A percentile compares a stretch with the other conserved stretches of the same genome.
These are phyloP conservation scores for Orchestia grillus DNA, from an alignment of 1,140 invertebrate species.

Conservation along the genomic window DNA sequence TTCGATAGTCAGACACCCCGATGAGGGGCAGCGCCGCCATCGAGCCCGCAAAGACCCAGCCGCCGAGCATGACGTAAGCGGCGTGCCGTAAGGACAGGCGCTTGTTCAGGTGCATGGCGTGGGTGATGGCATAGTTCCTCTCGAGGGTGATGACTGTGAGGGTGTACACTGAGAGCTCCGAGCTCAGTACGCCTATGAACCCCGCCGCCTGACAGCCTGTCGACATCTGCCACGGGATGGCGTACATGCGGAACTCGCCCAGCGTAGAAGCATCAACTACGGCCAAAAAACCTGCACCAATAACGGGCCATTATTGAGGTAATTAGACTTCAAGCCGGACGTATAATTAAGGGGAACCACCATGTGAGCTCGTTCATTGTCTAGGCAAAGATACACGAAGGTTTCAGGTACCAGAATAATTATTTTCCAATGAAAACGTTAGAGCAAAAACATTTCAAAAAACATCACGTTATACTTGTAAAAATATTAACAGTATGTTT, in stretches of 20 bases:
- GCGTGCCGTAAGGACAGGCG: constrained; percentile 90
- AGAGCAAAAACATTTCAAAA: no score
- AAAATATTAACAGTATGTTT: no score
- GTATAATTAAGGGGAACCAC: neutral
- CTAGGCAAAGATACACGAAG: neutral
- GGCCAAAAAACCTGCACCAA: constrained; percentile 83
- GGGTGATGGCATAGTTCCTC: constrained; percentile 95
- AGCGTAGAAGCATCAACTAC: constrained; percentile 96
- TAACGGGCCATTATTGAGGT: neutral
- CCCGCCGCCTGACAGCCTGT: constrained; percentile 93
- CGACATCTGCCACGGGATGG: constrained; percentile 97
- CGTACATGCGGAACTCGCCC: constrained; percentile 96
- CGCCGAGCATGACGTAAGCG: constrained; percentile 88
- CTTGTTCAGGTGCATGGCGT: constrained; percentile 98
- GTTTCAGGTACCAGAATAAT: neutral
- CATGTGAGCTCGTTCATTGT: neutral
- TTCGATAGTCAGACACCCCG: constrained; percentile 92
- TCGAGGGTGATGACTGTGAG: constrained; percentile 97
- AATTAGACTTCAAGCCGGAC: neutral
- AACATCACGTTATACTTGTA: no score
- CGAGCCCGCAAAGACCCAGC: constrained; percentile 90
- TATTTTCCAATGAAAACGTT: no score
- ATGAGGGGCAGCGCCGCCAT: constrained; percentile 92
- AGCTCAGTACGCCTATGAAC: constrained; percentile 94
- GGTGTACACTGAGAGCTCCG: constrained; percentile 89